A percentile compares a stretch with the other conserved stretches of the same genome.
Evolutionary conservation across 2,797 vertebrate species (phyloP).

Genomic region (Peromyscus melanophrys): DNA sequence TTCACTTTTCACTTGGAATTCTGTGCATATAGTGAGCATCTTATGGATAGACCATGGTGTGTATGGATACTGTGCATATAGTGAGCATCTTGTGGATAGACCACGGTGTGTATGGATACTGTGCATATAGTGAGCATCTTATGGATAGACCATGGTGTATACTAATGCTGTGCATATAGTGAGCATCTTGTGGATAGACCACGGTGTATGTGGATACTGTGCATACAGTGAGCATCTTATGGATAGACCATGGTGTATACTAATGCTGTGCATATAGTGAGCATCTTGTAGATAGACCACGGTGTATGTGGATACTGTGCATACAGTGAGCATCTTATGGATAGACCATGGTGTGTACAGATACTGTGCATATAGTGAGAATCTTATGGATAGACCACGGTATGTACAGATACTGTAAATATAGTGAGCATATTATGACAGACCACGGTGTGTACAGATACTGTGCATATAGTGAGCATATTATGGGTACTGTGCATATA

Average conservation of each 20-base stretch:
- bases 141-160: neutral
- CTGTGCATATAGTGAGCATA: neutral
- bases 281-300: no score
- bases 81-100: neutral
- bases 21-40: neutral
- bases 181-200: neutral
- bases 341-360: neutral
- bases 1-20: constrained; percentile 42
- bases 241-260: no score
- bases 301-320: neutral
- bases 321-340: neutral
- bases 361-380: neutral
- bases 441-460: neutral
- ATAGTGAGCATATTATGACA: neutral
- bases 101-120: neutral
- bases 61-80: neutral
- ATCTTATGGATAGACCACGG: no score
- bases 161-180: neutral
- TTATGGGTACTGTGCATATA: neutral
- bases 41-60: no score
- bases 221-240: neutral
- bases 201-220: neutral
- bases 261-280: neutral
- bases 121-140: neutral
- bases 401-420: neutral